phyloP scores from a whole-genome alignment of 2,113 vertebrate species.

The Brachyhypopomus gauderio region DNA sequence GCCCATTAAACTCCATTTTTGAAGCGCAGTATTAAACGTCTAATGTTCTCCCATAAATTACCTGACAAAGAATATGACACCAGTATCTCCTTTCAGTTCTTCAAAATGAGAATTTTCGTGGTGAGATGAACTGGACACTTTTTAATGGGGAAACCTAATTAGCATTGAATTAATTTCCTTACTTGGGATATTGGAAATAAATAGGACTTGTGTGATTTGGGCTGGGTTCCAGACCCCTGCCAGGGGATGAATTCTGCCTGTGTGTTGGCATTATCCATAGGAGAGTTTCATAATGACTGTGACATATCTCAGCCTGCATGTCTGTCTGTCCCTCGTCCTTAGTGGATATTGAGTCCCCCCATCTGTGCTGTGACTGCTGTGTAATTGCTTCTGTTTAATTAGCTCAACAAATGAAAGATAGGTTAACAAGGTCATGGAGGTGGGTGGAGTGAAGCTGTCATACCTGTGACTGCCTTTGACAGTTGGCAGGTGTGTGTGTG shows the following conservation, averaged over 20 bases:
- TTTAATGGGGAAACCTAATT: slow-evolving; percentile 70
- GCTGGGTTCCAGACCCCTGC: slow-evolving; percentile 56
- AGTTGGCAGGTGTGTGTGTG: slow-evolving; percentile 37
- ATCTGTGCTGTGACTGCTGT: slow-evolving; percentile 57
- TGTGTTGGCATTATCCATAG: slow-evolving; percentile 30
- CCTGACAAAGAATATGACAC: slow-evolving; percentile 73
- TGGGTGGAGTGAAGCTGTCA: slow-evolving; percentile 47
- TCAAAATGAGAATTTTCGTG: slow-evolving; percentile 68
- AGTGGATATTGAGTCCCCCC: slow-evolving; percentile 51
- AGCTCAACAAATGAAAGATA: slow-evolving; percentile 66
- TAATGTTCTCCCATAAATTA: slow-evolving; percentile 77
- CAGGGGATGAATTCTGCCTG: slow-evolving; percentile 48
- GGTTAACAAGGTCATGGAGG: slow-evolving; percentile 71
- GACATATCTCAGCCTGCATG: slow-evolving; percentile 25
- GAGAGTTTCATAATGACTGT: slow-evolving; percentile 33
- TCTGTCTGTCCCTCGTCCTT: background rate
- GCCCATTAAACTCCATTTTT: slow-evolving; percentile 70
- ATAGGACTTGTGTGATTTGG: slow-evolving; percentile 61
- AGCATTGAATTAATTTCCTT: slow-evolving; percentile 72
- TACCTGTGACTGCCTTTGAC: slow-evolving; percentile 54
- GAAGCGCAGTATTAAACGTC: slow-evolving; percentile 68
- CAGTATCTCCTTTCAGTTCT: slow-evolving; percentile 55
- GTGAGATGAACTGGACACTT: slow-evolving; percentile 63
- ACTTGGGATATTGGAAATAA: slow-evolving; percentile 71
- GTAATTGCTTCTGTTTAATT: slow-evolving; percentile 64